Evolutionary conservation across 2,888 invertebrate genomes (phyloP), one percentile per base, ranked within the genome.

Genomic region (Amblyjoppa fuscipennis): DNA sequence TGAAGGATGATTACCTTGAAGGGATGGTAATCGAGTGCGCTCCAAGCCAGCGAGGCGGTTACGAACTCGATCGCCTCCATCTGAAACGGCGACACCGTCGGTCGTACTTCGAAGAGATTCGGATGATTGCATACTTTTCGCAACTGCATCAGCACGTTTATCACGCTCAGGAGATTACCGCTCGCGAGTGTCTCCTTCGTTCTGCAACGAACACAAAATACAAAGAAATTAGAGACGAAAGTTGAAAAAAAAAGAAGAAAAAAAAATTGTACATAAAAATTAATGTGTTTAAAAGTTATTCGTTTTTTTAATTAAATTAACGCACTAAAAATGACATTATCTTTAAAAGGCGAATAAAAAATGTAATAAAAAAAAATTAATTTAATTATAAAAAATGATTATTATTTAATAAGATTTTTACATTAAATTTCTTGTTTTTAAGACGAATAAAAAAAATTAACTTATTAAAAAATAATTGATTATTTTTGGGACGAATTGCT

Each of bases 51-150:
- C 85, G 97, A 97, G 25, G 98, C 97, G 81, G 97, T 96, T 87
- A 95, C 95, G 92, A 96, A 96, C 66, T 95, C 95, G 87, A 99
- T 96, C 45, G 97, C 96, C 88, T 97, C 96, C 96, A 98, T 97
- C 94, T 97, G 97, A 95, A 99, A 98, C 85, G 99, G 99, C 70
- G 99, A 99, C 77, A 97, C 95, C 64, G 98, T 99, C 71, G 99
- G 99, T 81, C 99, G 96, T 87, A 98, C 97, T 95, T 99, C 99
- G 95, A 99, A 99, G 93, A 99, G 96, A 95, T 99, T 99, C 20
- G 99, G 99, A 95, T 99, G 99, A 95, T 99, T 99, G 95, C 99
- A 99, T 89, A 99, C 98, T 95, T 99, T 99, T 80, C 99, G 96
- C 92, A 99, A 95, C 95, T 99, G 99, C 99, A 99, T 99, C 85